Percentiles rank a stretch among this genome's conserved stretches.
Conservation (phyloP, 2,797 vertebrate genomes). For the Huso huso region DNA sequence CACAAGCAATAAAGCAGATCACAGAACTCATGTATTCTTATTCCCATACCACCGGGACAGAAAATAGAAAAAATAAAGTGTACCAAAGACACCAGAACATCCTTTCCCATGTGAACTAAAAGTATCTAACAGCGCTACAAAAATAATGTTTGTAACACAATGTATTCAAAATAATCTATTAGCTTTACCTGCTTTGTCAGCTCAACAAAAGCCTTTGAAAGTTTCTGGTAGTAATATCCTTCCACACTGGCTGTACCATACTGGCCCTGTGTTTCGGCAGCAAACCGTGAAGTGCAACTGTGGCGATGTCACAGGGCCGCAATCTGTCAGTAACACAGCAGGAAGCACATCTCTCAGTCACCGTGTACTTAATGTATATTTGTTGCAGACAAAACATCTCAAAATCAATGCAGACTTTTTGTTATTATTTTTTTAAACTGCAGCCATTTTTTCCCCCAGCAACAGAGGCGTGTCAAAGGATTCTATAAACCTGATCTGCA, state of each 20-base stretch:
- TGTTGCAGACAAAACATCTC: too few species aligned
- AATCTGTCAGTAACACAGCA: conserved; percentile 59
- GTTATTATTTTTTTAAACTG: too few species aligned
- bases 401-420: too few species aligned
- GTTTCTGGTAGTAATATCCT: conserved; percentile 79
- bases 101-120: too few species aligned
- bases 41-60: not conserved
- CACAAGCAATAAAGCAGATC: not conserved
- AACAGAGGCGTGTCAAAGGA: too few species aligned
- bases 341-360: conserved; percentile 14
- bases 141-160: too few species aligned
- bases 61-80: not conserved
- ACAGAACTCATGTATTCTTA: not conserved
- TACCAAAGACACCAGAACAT: too few species aligned
- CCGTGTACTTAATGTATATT: not conserved
- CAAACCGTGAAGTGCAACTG: conserved; percentile 91
- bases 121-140: too few species aligned
- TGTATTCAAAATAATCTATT: too few species aligned
- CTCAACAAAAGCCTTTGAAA: conserved; percentile 74
- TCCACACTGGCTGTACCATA: conserved; percentile 78
- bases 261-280: conserved; percentile 76
- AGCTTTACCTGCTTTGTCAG: conserved; percentile 72
- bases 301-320: conserved; percentile 86
- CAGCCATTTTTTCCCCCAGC: too few species aligned
- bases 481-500: too few species aligned